Conservation (phyloP, 2,888 invertebrate genomes). For the Melieria omissa region DNA sequence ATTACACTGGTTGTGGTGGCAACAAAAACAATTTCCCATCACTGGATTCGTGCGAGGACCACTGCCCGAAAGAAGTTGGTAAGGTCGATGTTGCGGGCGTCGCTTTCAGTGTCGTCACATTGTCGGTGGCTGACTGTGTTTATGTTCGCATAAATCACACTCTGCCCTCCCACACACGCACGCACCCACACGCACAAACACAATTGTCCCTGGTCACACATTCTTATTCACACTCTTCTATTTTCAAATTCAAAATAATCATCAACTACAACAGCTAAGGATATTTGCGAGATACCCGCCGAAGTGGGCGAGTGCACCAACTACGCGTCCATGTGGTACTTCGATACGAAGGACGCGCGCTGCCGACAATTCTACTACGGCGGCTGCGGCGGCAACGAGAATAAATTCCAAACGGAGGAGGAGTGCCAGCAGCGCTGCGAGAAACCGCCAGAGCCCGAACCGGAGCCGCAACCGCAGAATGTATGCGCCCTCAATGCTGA, state of each 20-base stretch:
- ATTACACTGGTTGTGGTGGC: slow-evolving; percentile 91
- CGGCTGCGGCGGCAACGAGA: slow-evolving; percentile 92
- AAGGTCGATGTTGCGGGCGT: slow-evolving; percentile 67
- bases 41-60: slow-evolving; percentile 77
- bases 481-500: slow-evolving; percentile 71
- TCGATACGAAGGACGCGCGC: slow-evolving; percentile 77
- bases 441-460: slow-evolving; percentile 66
- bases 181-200: background rate
- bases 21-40: slow-evolving; percentile 87
- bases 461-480: slow-evolving; percentile 26
- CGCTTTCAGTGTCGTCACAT: slow-evolving; percentile 42
- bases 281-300: slow-evolving; percentile 80
- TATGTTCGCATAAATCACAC: background rate
- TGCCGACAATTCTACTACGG: slow-evolving; percentile 89
- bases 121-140: background rate
- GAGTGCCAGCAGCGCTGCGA: slow-evolving; percentile 77
- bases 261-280: slow-evolving; percentile 68
- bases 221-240: slow-evolving; percentile 8
- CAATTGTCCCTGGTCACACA: background rate
- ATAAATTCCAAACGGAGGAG: slow-evolving; percentile 79
- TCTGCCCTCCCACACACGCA: background rate
- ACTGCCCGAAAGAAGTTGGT: slow-evolving; percentile 85
- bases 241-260: slow-evolving; percentile 13
- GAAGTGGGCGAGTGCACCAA: slow-evolving; percentile 81
- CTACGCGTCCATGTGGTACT: slow-evolving; percentile 84